Evolutionary conservation across 2,113 vertebrate genomes (phyloP), one percentile per base, ranked within the genome.

Genomic region (Garra rufa): DNA sequence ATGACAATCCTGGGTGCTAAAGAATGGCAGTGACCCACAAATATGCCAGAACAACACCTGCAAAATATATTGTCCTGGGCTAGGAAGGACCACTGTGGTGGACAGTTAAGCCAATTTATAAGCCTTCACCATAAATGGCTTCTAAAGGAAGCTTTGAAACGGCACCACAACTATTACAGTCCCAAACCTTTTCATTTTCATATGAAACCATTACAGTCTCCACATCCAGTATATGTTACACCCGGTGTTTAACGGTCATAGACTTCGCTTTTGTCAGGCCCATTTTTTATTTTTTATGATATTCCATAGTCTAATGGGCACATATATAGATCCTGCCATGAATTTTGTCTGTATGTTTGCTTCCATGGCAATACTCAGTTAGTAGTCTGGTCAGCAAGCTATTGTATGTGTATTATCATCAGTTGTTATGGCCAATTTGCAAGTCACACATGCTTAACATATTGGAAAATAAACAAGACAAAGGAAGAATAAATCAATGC

Each of bases 121-220:
- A 87, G 90, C 91, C 21, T 89, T 90, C 84, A 87, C 88, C 84
- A 87, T 91, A 91, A 93, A 92, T 92, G 90, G 89, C 89, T 92
- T 93, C 89, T 90, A 90, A 93, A 90, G 88, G 85, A 91, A 92
- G 92, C 88, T 84, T 93, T 93, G 87, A 92, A 85, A 88, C 80
- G 83, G 92, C 92, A 86, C 92, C 92, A 84, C 93, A 91, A 89
- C 91, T 91, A 94, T 94, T 93, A 94, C 87, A 74, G 86, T 59
- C 80, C 88, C 89, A 90, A 69, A 69, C 11, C 91, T 92, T 91
- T 91, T 93, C 90, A 91, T 93, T 92, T 94, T 91, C 92, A 87
- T 85, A 91, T 89, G 89, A 90, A 84, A 85, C 87, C 92, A 91
- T 93, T 91, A 93, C 75, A 88, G 88, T 94, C 94, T 95, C 94